A percentile compares a stretch with the other conserved stretches of the same genome.
phyloP scores from a whole-genome alignment of 2,113 vertebrate genomes.

The Camelus dromedarius region DNA sequence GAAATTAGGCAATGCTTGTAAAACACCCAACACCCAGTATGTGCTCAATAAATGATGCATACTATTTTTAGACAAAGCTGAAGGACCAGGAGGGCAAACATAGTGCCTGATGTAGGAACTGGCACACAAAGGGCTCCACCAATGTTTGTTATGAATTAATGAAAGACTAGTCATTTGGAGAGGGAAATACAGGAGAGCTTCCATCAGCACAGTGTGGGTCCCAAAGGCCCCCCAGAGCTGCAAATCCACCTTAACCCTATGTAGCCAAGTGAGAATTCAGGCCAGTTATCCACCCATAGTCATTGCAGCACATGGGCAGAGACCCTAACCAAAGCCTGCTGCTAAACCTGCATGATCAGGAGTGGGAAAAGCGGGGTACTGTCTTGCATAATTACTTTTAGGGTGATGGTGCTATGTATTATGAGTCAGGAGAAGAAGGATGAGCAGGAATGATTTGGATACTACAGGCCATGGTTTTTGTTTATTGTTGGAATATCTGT shows the following conservation, averaged over 20 bases:
- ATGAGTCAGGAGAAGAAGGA: neutral
- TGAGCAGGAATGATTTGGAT: neutral
- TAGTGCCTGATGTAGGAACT: neutral
- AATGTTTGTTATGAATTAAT: neutral
- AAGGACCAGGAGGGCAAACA: neutral
- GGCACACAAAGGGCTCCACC: neutral
- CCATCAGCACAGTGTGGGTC: neutral
- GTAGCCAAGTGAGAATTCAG: neutral
- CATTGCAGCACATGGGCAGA: neutral
- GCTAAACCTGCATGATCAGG: no score
- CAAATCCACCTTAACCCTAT: neutral
- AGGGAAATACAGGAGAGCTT: neutral
- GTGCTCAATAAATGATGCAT: neutral
- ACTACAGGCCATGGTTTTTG: neutral
- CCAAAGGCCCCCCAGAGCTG: neutral
- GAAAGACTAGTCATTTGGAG: neutral
- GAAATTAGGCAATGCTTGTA: neutral
- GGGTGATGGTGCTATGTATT: neutral
- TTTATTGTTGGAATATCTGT: neutral
- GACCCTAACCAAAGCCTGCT: no score
- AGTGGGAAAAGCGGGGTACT: neutral
- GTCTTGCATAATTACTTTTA: neutral
- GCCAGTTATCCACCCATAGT: neutral
- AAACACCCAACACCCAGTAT: neutral
- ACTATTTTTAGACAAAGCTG: neutral